A percentile compares a stretch with the other conserved stretches of the same genome.
phyloP scores from a whole-genome alignment of 1,140 invertebrate species.

The Meloidogyne chitwoodi region DNA sequence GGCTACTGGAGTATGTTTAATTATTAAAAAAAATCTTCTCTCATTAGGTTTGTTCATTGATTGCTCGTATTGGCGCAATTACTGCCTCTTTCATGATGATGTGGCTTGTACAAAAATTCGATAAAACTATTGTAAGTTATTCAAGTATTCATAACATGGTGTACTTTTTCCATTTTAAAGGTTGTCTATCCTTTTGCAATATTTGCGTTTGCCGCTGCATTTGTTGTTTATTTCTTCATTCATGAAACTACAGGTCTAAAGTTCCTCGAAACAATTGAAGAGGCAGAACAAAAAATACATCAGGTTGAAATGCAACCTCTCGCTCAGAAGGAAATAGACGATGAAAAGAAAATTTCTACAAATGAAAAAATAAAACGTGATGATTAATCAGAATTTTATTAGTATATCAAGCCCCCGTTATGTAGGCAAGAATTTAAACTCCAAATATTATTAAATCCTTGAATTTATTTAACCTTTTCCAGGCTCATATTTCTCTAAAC shows the following conservation, averaged over 20 bases:
- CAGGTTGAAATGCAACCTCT: conserved; percentile 37
- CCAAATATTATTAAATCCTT: background rate
- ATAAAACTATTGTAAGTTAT: conserved; percentile 18
- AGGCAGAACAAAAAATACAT: conserved; percentile 35
- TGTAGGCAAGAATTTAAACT: background rate
- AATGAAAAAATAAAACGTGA: background rate
- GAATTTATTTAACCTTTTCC: background rate
- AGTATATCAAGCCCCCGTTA: background rate
- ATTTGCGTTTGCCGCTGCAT: conserved; percentile 46
- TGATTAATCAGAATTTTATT: too few relatives aligned
- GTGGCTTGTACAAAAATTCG: conserved; percentile 55
- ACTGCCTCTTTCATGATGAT: conserved; percentile 61
- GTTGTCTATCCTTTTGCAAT: conserved; percentile 42
- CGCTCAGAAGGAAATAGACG: background rate
- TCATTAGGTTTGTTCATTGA: conserved; percentile 61
- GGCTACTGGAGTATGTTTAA: conserved; percentile 59
- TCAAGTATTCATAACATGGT: background rate
- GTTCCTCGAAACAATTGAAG: conserved; percentile 56
- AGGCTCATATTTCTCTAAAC: background rate
- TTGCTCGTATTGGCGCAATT: conserved; percentile 64
- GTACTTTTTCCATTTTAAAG: background rate
- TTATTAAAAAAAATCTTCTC: background rate
- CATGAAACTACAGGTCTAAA: conserved; percentile 55
- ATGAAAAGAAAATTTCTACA: background rate
- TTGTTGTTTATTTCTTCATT: conserved; percentile 46